Base-by-base conservation (phyloP, 2,888 invertebrate species). In the Oscheius myriophilus region DNA sequence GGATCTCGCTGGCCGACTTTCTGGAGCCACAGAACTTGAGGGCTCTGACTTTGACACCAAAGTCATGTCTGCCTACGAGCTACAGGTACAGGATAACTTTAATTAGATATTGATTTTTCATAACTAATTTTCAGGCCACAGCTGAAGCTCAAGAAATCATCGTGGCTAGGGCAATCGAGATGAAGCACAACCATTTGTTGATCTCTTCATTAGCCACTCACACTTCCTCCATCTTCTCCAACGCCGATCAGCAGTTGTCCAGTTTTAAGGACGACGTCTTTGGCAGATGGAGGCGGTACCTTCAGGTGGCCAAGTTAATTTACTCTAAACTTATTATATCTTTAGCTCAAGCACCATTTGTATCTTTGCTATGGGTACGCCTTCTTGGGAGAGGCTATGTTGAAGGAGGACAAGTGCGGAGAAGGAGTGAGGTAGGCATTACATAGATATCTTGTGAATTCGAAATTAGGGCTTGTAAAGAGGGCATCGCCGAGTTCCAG, bases 61-160 rank as follows among this genome's bases (percentile, higher is more conserved):
- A 43, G 88, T 91, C 23, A 84, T 90, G 73, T 89, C 89, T 71
- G 90, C 91, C 18, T 91, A 91, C 84, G 87, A 90, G 23, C 88
- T 89, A 82, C 91, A 91, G 84, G 90, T 90, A 82, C 12, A n/a
- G n/a, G n/a, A n/a, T n/a, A n/a, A n/a, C n/a, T n/a, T n/a, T n/a
- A n/a, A n/a, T n/a, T n/a, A n/a, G n/a, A n/a, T n/a, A n/a, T n/a
- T n/a, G n/a, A n/a, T n/a, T n/a, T n/a, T n/a, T n/a, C n/a, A n/a
- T n/a, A n/a, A n/a, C n/a, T 9, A 41, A n/a, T 39, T 52, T 51
- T 51, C 16, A 71, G 39, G 73, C 77, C 14, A 90, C 90, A 25
- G 91, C 91, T 26, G 91, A 91, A 87, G 91, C 91, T 12, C 91
- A 91, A 85, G 91, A 91, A 89, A 89, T 91, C 45, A 91, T 91